A percentile compares a stretch with the other conserved stretches of the same genome.
Evolutionary conservation across 2,888 invertebrate genomes (phyloP).

Genomic region (Eustalomyia histrio): DNA sequence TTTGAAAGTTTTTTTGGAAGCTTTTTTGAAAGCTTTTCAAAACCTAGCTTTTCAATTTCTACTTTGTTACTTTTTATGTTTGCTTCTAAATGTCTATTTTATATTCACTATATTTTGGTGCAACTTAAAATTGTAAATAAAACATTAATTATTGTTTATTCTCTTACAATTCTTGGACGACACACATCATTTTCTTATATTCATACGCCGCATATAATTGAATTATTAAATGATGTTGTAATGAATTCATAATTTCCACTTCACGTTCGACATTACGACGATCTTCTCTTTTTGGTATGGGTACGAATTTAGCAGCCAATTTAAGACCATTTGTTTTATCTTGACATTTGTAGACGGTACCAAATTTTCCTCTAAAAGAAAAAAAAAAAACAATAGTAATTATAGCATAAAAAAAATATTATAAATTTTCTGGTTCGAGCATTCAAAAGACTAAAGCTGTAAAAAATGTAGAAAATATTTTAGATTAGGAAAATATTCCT

Average conservation of each 20-base stretch:
- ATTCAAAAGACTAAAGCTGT: too few relatives aligned
- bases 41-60: neutral
- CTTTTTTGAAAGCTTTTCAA: neutral
- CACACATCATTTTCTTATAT: conserved; percentile 95
- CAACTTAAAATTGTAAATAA: conserved; percentile 2
- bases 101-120: neutral
- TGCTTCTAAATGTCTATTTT: neutral
- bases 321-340: conserved; percentile 90
- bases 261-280: conserved; percentile 95
- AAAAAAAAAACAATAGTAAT: conserved; percentile 14
- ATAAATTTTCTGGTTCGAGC: neutral
- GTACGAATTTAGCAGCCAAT: conserved; percentile 96
- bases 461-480: too few relatives aligned
- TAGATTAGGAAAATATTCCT: too few relatives aligned
- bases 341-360: conserved; percentile 95
- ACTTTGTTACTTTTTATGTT: neutral
- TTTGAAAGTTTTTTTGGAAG: neutral
- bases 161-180: conserved; percentile 97
- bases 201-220: conserved; percentile 99
- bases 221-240: conserved; percentile 96
- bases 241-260: conserved; percentile 96
- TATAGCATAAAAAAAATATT: neutral
- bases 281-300: conserved; percentile 91
- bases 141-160: neutral
- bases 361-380: conserved; percentile 93